Evolutionary conservation across 2,888 invertebrate genomes (phyloP), one percentile per base, ranked within the genome.

Genomic region (Entomobrya proxima): DNA sequence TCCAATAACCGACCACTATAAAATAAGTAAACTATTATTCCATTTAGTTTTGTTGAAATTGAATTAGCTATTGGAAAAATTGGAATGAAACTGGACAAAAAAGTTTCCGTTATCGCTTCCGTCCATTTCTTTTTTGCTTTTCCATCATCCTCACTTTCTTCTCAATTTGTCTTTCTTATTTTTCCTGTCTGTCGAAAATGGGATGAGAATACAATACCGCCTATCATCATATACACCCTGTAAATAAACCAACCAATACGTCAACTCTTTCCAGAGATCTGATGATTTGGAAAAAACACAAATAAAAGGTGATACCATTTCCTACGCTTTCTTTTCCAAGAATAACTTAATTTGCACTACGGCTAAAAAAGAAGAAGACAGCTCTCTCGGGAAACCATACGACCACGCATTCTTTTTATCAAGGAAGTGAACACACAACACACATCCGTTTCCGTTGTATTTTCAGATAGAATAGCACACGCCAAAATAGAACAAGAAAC

Each of bases 271-370:
- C 61, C 35, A 32, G 15, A 2, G 32, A 61, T 61, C 30, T 32
- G 32, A 61, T n/a, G 35, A 61, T 40, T 2, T n/a, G 35, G 44
- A 72, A 47, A 27, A 47, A 15, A 30, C 27, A 75, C 21, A 50
- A 52, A 47, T 35, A 58, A 44, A 61, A 78, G 40, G 44, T 64
- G 44, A 18, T 61, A 47, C 9, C 7, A 7, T 2, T 32, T 2
- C 9, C 30, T 61, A 13, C n/a, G n/a, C n/a, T n/a, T n/a, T n/a
- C n/a, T 27, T 32, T 61, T n/a, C n/a, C 58, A 6, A 21, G 11
- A 3, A 7, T 78, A 79, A 79, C 79, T 79, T 67, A 79, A 79
- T 79, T 79, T 79, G 52, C 79, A 69, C 69, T 2, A 47, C 30
- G n/a, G n/a, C n/a, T n/a, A n/a, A n/a, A n/a, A 2, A 52, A 79